Percentiles rank a stretch among this genome's conserved stretches.
phyloP scores from a whole-genome alignment of 2,113 vertebrate species.

The Amblyopsis rosae region DNA sequence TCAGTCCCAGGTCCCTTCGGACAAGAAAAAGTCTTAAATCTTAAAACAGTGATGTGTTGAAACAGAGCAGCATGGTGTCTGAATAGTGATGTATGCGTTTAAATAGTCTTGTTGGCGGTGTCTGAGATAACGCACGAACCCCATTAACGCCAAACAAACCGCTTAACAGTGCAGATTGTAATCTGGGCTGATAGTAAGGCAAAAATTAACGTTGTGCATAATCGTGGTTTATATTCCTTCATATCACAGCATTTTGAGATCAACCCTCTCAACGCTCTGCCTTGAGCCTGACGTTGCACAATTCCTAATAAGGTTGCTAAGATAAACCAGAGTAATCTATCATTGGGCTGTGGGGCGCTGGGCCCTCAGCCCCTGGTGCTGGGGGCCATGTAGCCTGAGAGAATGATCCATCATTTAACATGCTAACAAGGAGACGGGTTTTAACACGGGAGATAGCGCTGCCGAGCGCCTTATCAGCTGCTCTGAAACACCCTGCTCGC shows the following conservation, averaged over 20 bases:
- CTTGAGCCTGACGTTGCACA: too few species aligned
- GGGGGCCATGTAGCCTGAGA: slow-evolving; percentile 24
- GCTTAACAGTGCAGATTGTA: slow-evolving; percentile 11
- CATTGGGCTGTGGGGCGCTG: slow-evolving; percentile 40
- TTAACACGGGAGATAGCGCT: slow-evolving; percentile 63
- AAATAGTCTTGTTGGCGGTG: not conserved
- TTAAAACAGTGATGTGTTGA: too few species aligned
- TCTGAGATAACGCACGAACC: not conserved
- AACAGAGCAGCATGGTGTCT: not conserved
- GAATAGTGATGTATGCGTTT: not conserved
- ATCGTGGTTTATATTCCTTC: slow-evolving; percentile 27
- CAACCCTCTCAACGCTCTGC: too few species aligned
- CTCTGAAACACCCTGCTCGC: slow-evolving; percentile 39
- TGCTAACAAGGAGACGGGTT: slow-evolving; percentile 66
- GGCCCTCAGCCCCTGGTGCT: slow-evolving; percentile 38
- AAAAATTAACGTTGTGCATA: slow-evolving; percentile 39
- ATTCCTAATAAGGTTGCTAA: slow-evolving; percentile 59
- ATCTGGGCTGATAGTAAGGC: slow-evolving; percentile 35
- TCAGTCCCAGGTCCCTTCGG: too few species aligned
- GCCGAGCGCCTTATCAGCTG: slow-evolving; percentile 50
- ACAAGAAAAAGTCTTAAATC: too few species aligned
- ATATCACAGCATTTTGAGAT: too few species aligned
- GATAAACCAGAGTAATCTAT: slow-evolving; percentile 69
- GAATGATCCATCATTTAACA: slow-evolving; percentile 71
- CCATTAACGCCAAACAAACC: slow-evolving; percentile 9